Evolutionary conservation across 1,140 invertebrate genomes (phyloP).

Genomic region (Gryon sp.): DNA sequence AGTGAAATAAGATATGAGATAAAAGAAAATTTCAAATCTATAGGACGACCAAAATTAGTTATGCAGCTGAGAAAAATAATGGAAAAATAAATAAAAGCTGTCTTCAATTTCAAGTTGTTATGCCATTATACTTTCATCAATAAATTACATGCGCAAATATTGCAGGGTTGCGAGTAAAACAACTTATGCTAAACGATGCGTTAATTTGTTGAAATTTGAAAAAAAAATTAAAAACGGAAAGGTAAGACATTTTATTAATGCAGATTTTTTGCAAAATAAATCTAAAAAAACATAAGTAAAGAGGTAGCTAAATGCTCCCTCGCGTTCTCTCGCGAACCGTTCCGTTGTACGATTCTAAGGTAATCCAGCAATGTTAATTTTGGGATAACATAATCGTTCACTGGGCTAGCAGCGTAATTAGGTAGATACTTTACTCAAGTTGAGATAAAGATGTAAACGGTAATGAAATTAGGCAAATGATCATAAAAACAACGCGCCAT

Average conservation of each 20-base stretch:
- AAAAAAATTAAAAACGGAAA: no score
- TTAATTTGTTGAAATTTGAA: no score
- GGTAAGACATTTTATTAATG: no score
- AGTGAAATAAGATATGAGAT: conserved; percentile 38
- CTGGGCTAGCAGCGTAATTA: conserved; percentile 42
- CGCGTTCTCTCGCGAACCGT: no score
- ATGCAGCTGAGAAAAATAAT: conserved; percentile 10
- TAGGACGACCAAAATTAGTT: conserved; percentile 44
- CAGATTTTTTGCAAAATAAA: no score
- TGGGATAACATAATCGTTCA: conserved; percentile 52
- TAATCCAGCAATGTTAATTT: conserved; percentile 14
- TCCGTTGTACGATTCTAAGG: conserved; percentile 18
- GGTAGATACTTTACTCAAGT: conserved; percentile 11
- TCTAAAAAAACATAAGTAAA: no score
- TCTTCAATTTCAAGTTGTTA: no score
- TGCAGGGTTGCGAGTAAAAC: no score
- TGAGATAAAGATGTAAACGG: conserved; percentile 57
- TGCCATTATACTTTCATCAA: no score
- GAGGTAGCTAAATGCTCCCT: no score
- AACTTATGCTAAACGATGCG: no score
- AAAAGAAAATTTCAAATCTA: conserved; percentile 50
- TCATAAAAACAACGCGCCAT: conserved; percentile 44
- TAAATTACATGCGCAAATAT: no score
- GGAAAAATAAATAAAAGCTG: background rate
- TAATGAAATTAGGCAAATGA: conserved; percentile 64